Conservation (phyloP, 1,140 invertebrate species). For the Leucophenga varia region DNA sequence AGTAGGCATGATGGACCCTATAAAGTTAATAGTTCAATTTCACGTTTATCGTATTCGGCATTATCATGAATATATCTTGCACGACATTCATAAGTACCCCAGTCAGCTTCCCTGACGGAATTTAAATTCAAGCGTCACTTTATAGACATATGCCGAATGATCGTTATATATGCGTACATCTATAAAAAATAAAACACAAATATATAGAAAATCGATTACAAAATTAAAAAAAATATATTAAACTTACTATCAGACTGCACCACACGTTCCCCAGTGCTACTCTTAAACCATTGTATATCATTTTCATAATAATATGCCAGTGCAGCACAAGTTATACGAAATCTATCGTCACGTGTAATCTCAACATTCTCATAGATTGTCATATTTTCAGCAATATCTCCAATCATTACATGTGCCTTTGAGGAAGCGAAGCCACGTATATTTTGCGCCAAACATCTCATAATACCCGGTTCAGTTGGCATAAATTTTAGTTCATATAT, state of each 20-base stretch:
- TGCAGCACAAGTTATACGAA: constrained; percentile 60
- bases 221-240: no score
- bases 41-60: constrained; percentile 23
- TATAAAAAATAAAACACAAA: no score
- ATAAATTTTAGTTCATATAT: constrained; percentile 38
- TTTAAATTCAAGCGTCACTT: constrained; percentile 32
- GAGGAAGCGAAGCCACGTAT: no score
- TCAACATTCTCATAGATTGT: constrained; percentile 31
- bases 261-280: constrained; percentile 27
- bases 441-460: constrained; percentile 50
- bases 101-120: constrained; percentile 29
- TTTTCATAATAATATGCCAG: constrained; percentile 60
- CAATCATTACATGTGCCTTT: constrained; percentile 33
- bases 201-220: no score
- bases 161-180: constrained; percentile 22
- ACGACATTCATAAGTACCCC: constrained; percentile 45
- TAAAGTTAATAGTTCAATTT: constrained; percentile 31
- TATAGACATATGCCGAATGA: constrained; percentile 36
- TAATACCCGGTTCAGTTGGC: constrained; percentile 42
- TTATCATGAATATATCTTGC: constrained; percentile 25
- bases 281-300: constrained; percentile 54
- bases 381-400: constrained; percentile 39
- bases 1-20: no score
- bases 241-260: no score
- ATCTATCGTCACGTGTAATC: constrained; percentile 59